phyloP scores from a whole-genome alignment of 2,888 invertebrate species.

The Drosophila ustulata region DNA sequence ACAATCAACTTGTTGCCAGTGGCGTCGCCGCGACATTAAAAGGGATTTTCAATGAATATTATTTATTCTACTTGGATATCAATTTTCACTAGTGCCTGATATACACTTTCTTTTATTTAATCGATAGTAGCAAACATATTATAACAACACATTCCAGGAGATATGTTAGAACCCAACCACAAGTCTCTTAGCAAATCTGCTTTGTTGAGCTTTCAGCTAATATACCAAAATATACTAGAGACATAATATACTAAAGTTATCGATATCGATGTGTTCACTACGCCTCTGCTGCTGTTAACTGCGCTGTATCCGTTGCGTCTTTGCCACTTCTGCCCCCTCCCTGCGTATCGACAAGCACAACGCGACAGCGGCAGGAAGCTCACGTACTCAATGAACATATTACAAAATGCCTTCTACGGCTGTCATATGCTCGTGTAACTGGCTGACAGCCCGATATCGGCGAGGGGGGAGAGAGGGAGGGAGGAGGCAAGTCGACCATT shows the following conservation, averaged over 20 bases:
- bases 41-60: neutral
- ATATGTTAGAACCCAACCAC: too few species aligned
- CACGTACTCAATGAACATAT: conserved; percentile 79
- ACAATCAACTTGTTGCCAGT: conserved; percentile 52
- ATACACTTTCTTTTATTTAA: too few species aligned
- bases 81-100: too few species aligned
- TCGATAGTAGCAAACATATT: too few species aligned
- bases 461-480: neutral
- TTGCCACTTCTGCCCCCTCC: neutral
- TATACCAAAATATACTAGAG: neutral
- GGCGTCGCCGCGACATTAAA: conserved; percentile 36
- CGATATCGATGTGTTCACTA: conserved; percentile 10
- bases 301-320: conserved; percentile 6
- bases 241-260: neutral
- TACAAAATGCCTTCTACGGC: conserved; percentile 80
- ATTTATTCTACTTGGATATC: too few species aligned
- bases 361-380: conserved; percentile 51
- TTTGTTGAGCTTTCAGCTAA: neutral
- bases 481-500: conserved; percentile 54
- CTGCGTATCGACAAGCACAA: neutral
- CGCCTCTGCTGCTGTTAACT: conserved; percentile 36
- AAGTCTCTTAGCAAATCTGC: too few species aligned
- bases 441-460: conserved; percentile 55
- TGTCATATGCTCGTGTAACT: conserved; percentile 79
- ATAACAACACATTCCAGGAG: too few species aligned